Evolutionary conservation across 2,888 invertebrate genomes (phyloP).

Genomic region (Stomorhina lunata): DNA sequence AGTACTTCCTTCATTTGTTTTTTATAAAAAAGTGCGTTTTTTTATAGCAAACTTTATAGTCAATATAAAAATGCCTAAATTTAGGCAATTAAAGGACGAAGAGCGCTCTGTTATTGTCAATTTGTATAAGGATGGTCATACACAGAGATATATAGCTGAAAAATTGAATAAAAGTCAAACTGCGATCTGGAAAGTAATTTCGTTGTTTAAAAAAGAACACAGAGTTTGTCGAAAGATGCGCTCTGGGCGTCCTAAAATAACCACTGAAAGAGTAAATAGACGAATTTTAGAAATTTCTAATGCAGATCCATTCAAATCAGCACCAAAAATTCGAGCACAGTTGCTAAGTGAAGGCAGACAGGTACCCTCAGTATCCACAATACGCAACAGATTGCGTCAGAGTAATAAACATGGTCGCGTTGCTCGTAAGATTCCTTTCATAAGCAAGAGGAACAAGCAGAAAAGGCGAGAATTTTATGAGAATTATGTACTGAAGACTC

Average conservation of each 20-base stretch:
- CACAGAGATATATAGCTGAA: not conserved
- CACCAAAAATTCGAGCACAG: not conserved
- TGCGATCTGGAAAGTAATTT: not conserved
- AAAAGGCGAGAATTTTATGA: too few species aligned
- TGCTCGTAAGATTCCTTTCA: not conserved
- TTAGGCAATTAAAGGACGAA: not conserved
- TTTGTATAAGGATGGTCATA: not conserved
- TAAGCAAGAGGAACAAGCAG: not conserved
- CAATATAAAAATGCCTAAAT: not conserved
- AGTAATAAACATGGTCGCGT: slow-evolving; percentile 21
- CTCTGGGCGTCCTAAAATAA: not conserved
- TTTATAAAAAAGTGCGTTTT: too few species aligned
- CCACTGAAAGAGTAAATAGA: not conserved
- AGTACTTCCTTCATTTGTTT: too few species aligned
- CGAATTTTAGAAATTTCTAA: not conserved
- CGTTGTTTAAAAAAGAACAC: not conserved
- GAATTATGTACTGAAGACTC: too few species aligned
- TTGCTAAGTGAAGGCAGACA: slow-evolving; percentile 22
- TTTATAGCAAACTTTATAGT: too few species aligned
- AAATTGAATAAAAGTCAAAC: not conserved
- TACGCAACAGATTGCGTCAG: slow-evolving; percentile 28
- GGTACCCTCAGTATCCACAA: slow-evolving; percentile 6
- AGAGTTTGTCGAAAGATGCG: not conserved
- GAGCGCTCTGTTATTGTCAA: not conserved
- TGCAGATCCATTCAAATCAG: not conserved